Percentiles rank a stretch among this genome's conserved stretches.
These are phyloP conservation scores for Papilio polyxenes DNA, from an alignment of 1,140 invertebrate genomes.

Conservation along the genomic window DNA sequence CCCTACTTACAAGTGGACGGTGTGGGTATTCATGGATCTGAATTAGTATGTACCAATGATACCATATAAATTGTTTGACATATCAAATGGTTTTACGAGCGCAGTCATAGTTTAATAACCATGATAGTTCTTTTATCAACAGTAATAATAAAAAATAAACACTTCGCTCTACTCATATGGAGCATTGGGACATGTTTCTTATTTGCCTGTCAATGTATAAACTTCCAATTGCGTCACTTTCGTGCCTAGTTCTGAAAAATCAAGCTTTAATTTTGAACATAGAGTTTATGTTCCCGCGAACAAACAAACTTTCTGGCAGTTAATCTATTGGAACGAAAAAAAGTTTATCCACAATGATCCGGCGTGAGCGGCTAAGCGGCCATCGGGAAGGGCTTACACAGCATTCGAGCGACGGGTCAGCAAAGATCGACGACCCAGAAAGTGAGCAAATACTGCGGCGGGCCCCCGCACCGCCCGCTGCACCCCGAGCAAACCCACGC, in stretches of 20 bases:
- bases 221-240: too few relatives aligned
- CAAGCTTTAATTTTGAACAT: too few relatives aligned
- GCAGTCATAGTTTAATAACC: not conserved
- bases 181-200: too few relatives aligned
- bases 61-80: constrained; percentile 14
- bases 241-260: too few relatives aligned
- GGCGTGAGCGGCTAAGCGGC: constrained; percentile 22
- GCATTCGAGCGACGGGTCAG: constrained; percentile 54
- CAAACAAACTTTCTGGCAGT: not conserved
- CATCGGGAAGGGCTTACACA: constrained; percentile 9
- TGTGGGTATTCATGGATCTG: constrained; percentile 4
- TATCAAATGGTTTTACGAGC: not conserved
- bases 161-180: not conserved
- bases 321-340: not conserved
- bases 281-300: too few relatives aligned
- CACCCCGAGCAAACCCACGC: constrained; percentile 47
- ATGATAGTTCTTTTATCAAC: not conserved
- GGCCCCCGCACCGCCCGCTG: constrained; percentile 40
- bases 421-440: constrained; percentile 69
- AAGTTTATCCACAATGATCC: not conserved
- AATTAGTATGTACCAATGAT: constrained; percentile 3
- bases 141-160: not conserved
- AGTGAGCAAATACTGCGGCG: constrained; percentile 56
- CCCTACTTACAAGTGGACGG: not conserved
- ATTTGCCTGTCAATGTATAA: too few relatives aligned